A percentile compares a stretch with the other conserved stretches of the same genome.
These are phyloP conservation scores for Clarias gariepinus DNA, from an alignment of 2,113 vertebrate genomes.

Conservation along the genomic window DNA sequence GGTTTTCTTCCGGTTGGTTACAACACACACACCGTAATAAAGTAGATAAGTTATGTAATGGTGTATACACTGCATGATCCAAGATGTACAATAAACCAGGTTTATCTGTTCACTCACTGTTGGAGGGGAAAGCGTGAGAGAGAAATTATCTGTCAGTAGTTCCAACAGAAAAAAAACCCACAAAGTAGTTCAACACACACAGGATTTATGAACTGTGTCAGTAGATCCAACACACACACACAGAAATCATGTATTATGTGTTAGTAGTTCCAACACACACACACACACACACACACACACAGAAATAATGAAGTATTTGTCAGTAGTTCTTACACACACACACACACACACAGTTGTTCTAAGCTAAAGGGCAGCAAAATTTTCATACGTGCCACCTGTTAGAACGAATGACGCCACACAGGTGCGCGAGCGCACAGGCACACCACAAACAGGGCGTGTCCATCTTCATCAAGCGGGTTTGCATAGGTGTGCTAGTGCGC, in stretches of 20 bases:
- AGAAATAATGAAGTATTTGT: neutral
- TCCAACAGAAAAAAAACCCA: neutral
- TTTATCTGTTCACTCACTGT: neutral
- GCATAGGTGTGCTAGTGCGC: conserved; percentile 57
- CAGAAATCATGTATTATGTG: too few relatives aligned
- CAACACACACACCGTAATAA: neutral
- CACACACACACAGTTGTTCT: neutral
- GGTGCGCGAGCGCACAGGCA: neutral
- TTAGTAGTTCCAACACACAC: neutral
- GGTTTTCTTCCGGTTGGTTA: neutral
- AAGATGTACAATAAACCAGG: neutral
- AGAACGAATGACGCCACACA: neutral
- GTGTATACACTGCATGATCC: conserved; percentile 30
- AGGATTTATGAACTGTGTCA: too few relatives aligned
- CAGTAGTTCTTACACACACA: neutral
- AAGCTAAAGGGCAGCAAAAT: neutral
- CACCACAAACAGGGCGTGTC: conserved; percentile 26
- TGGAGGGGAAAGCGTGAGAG: neutral
- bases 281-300: neutral
- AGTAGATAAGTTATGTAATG: conserved; percentile 1
- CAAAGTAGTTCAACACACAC: neutral
- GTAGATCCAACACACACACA: too few relatives aligned
- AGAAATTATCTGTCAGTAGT: neutral
- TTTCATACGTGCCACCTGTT: conserved; percentile 11
- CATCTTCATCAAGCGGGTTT: neutral